Evolutionary conservation across 1,140 invertebrate species (phyloP), one percentile per base, ranked within the genome.

Genomic region (Bicyclus anynana): DNA sequence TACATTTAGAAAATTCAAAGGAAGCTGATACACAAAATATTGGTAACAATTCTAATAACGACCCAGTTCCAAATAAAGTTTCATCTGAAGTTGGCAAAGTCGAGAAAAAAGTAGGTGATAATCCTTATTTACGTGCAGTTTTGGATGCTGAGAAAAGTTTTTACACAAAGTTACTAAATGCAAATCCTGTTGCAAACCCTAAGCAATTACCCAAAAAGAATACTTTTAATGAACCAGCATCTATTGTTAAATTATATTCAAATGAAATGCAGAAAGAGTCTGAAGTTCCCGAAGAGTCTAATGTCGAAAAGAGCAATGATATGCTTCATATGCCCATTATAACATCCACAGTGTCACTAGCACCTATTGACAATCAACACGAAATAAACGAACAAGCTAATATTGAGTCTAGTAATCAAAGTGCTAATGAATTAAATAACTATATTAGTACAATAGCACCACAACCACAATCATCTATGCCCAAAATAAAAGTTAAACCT

Each of bases 401-500:
- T 40, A 9, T 20, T 20, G 20, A 13, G 17, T 20, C n/a, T 13
- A 47, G 10, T 10, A 23, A 26, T 29, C 6, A 29, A 37, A 37
- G 2, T 33, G 40, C 5, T 18, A 56, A 49, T 40, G 37, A 35
- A 38, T 17, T 12, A 6, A 12, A 2, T 33, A 40, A 2, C 14
- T 6, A 50, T 29, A 26, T 12, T 26, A 48, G 10, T 26, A 14
- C 14, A n/a, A n/a, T n/a, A n/a, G n/a, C n/a, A n/a, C n/a, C n/a
- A n/a, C n/a, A n/a, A 29, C 7, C 37, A 17, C 38, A 50, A 53
- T 18, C 9, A 12, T n/a, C 37, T 10, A 27, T 48, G n/a, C 78
- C 75, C 12, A 66, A 76, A 54, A 84, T 87, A 27, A 87, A 87
- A 74, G 79, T 85, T 0, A 87, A 85, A 51, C 65, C 77, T 20